These are phyloP conservation scores for Phylloscopus whistleri DNA, from an alignment of 2,113 vertebrate genomes.

Conservation along the genomic window DNA sequence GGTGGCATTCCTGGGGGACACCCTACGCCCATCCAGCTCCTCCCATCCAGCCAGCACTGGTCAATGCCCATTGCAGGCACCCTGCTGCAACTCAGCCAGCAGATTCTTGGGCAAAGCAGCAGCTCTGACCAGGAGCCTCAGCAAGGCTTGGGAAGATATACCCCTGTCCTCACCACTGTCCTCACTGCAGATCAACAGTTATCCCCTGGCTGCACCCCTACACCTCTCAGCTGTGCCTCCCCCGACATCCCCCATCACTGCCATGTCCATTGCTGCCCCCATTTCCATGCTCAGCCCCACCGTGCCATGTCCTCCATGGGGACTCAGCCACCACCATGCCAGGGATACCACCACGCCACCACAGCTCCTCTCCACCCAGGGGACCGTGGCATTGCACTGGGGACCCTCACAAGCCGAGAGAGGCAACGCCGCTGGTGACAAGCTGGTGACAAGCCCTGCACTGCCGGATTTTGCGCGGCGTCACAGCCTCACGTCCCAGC, in stretches of 20 bases:
- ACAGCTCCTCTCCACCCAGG: not conserved
- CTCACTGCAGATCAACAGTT: not conserved
- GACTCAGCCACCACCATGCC: not conserved
- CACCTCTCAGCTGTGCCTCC: not conserved
- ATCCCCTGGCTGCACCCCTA: not conserved
- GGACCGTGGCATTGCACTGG: accelerated
- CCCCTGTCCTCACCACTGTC: accelerated
- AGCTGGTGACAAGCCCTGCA: not conserved
- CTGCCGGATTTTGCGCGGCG: not conserved
- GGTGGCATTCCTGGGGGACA: not conserved
- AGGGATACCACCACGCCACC: accelerated
- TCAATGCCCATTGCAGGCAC: not conserved
- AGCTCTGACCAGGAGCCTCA: not conserved
- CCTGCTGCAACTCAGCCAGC: not conserved
- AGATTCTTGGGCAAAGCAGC: not conserved
- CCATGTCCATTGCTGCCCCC: not conserved
- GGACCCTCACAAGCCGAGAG: not conserved
- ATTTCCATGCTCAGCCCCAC: not conserved
- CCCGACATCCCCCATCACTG: not conserved
- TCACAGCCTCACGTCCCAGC: not conserved
- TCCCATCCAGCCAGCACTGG: accelerated
- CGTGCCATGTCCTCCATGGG: accelerated
- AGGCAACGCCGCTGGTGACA: accelerated
- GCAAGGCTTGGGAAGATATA: not conserved
- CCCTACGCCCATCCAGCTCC: not conserved